phyloP scores from a whole-genome alignment of 23 tunicate species.

The Ascidia mentula region DNA sequence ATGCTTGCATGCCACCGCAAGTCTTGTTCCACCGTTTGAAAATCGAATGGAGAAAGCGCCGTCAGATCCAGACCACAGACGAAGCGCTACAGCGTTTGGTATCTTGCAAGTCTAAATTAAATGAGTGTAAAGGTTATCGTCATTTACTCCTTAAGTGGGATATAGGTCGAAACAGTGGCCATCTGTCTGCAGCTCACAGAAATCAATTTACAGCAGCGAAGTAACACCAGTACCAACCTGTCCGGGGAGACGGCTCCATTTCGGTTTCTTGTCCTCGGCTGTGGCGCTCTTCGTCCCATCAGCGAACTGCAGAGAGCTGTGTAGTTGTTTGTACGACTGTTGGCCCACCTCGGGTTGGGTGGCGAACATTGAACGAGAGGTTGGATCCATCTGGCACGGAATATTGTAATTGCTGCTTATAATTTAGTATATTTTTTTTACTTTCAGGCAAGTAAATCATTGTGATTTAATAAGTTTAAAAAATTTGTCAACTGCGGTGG shows the following conservation, averaged over 20 bases:
- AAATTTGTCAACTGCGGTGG: no score
- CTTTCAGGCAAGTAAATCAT: no score
- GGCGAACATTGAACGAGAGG: conserved; percentile 63
- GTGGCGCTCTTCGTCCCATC: conserved; percentile 28
- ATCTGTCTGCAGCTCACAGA: no score
- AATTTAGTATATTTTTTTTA: no score
- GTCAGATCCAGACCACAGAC: conserved; percentile 77
- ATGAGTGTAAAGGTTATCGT: no score
- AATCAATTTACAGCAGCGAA: no score
- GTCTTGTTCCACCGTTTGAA: conserved; percentile 67
- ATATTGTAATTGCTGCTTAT: not conserved
- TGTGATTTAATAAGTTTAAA: no score
- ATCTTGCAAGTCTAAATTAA: conserved; percentile 75
- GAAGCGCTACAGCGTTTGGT: conserved; percentile 61
- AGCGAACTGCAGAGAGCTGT: conserved; percentile 51
- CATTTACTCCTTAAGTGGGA: no score
- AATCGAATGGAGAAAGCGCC: conserved; percentile 83
- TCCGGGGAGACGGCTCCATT: conserved; percentile 78
- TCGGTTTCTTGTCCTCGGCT: conserved; percentile 18
- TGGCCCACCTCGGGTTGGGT: conserved; percentile 66
- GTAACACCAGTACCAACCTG: conserved; percentile 49
- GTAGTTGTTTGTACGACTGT: conserved; percentile 47
- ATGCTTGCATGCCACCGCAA: conserved; percentile 90
- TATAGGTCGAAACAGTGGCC: no score
- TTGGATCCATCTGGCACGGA: conserved; percentile 37